These are phyloP conservation scores for Odontomyia ornata DNA, from an alignment of 2,888 invertebrate species.

Conservation along the genomic window DNA sequence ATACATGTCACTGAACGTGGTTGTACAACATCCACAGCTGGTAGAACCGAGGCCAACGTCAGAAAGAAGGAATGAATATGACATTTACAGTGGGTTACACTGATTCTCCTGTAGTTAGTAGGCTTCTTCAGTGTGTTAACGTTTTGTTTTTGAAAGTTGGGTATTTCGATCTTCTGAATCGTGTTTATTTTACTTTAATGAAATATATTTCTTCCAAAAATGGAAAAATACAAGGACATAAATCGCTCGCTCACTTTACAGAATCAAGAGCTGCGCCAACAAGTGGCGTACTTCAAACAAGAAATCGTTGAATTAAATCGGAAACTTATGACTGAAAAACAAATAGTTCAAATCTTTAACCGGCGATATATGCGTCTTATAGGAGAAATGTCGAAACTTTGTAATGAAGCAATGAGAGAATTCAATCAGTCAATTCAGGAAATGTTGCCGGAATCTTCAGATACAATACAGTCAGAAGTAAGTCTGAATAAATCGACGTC, in stretches of 20 bases:
- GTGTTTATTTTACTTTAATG: too few species aligned
- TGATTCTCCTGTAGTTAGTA: too few species aligned
- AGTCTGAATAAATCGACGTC: not conserved
- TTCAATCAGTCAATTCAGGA: not conserved
- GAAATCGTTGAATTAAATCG: constrained; percentile 23
- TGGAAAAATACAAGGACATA: constrained; percentile 46
- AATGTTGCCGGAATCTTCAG: not conserved
- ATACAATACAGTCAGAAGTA: not conserved
- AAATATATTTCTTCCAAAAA: not conserved
- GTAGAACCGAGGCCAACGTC: too few species aligned
- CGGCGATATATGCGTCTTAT: not conserved
- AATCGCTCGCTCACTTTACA: constrained; percentile 29
- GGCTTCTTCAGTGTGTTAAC: not conserved
- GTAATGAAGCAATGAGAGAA: not conserved
- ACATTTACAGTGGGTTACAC: too few species aligned
- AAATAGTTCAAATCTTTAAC: not conserved
- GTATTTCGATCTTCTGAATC: not conserved
- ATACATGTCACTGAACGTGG: too few species aligned
- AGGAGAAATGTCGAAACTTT: not conserved
- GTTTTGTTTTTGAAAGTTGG: not conserved
- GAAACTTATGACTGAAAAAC: not conserved
- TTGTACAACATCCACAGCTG: too few species aligned
- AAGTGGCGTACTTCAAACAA: constrained; percentile 3
- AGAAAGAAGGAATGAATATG: too few species aligned
- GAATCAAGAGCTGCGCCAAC: constrained; percentile 24